These are phyloP conservation scores for Bursaphelenchus okinawaensis DNA, from an alignment of 2,888 invertebrate species.

Conservation along the genomic window DNA sequence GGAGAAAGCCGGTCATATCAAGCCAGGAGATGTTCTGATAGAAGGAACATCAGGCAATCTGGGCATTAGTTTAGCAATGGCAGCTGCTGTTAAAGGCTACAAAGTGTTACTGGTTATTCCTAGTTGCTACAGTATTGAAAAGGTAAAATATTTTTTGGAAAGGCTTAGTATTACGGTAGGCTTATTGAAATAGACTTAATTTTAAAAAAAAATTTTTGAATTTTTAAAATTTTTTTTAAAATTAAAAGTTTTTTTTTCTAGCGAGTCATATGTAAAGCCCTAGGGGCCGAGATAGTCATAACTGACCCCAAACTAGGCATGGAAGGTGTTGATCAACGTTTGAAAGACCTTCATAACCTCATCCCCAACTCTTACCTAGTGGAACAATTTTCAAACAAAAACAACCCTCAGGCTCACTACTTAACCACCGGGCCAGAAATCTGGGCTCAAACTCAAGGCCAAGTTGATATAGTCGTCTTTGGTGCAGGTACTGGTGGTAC, in stretches of 20 bases:
- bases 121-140: slow-evolving; percentile 47
- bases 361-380: slow-evolving; percentile 41
- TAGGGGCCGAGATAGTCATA: slow-evolving; percentile 35
- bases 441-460: slow-evolving; percentile 52
- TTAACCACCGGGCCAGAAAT: slow-evolving; percentile 56
- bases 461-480: slow-evolving; percentile 45
- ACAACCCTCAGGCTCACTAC: slow-evolving; percentile 52
- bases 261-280: slow-evolving; percentile 17
- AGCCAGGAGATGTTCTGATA: slow-evolving; percentile 43
- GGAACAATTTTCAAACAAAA: slow-evolving; percentile 41
- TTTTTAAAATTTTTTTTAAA: too few relatives aligned
- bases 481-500: slow-evolving; percentile 48
- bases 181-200: too few relatives aligned
- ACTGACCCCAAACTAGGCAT: slow-evolving; percentile 39
- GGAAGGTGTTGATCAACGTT: slow-evolving; percentile 37
- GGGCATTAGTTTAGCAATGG: slow-evolving; percentile 52
- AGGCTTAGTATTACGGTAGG: too few relatives aligned
- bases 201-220: too few relatives aligned
- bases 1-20: slow-evolving; percentile 41
- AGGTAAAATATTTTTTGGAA: too few relatives aligned
- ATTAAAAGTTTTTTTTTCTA: too few relatives aligned
- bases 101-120: slow-evolving; percentile 54
- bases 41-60: slow-evolving; percentile 54
- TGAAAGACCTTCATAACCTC: slow-evolving; percentile 28
- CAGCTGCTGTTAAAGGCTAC: slow-evolving; percentile 40